phyloP scores from a whole-genome alignment of 2,797 vertebrate species.

The Calcarius lapponicus region DNA sequence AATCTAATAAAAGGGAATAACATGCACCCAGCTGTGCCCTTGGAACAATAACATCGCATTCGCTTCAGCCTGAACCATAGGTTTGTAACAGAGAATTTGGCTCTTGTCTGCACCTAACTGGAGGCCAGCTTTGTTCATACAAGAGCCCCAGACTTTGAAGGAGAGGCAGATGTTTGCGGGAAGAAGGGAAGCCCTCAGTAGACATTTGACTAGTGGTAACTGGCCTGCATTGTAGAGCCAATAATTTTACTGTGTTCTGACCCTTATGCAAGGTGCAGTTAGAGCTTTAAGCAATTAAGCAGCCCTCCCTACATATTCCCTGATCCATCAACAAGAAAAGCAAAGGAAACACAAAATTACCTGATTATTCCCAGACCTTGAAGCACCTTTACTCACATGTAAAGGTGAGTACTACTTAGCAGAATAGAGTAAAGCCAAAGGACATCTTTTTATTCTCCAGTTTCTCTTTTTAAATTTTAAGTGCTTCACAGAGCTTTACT shows the following conservation, averaged over 20 bases:
- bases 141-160: neutral
- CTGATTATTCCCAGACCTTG: neutral
- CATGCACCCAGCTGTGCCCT: neutral
- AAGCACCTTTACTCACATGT: neutral
- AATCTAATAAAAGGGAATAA: neutral
- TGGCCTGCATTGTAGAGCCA: neutral
- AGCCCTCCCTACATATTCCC: neutral
- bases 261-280: neutral
- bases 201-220: neutral
- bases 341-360: neutral
- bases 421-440: neutral
- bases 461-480: neutral
- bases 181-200: neutral
- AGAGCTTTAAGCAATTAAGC: neutral
- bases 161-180: neutral
- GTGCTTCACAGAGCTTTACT: neutral
- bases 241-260: neutral
- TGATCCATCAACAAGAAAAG: neutral
- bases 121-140: neutral
- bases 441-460: neutral
- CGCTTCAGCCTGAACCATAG: neutral
- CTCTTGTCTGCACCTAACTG: neutral
- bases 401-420: neutral
- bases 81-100: neutral
- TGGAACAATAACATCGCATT: neutral